Base-by-base conservation (phyloP, 1,140 invertebrate species). In the Limonius californicus region DNA sequence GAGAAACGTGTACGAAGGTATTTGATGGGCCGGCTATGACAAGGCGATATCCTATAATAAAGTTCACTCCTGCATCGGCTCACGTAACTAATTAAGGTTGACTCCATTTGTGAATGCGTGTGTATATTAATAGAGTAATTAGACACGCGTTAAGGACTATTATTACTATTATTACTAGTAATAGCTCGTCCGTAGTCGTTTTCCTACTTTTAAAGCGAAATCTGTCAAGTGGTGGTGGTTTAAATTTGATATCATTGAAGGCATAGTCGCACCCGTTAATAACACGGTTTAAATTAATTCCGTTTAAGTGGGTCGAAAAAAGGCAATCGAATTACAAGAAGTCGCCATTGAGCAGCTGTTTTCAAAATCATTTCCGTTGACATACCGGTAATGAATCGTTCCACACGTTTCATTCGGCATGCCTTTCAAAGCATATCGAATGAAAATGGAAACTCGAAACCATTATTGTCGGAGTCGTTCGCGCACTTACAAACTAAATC, bases 401-500 rank as follows among this genome's bases (percentile, higher is more conserved):
- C 21, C 18, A 19, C 47, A 45, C 43, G 43, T 45, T 19, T 45
- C 21, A 30, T 35, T 27, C 21, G 54, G 27, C 58, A 55, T 61
- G 64, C 57, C 61, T 57, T 58, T 66, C 64, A 62, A 66, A 47
- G 43, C 64, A 30, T 66, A 54, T 63, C 64, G 58, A 63, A 62
- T 63, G 50, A n/a, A 58, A 62, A 57, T 54, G 43, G 55, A 53
- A 63, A 63, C 6, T 55, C 54, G 12, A 27, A 55, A 30, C 19
- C 60, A 54, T 58, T 62, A 66, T 66, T 57, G 55, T 59, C 61
- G 58, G 58, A 63, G 53, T 66, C 45, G 60, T 54, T 62, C 59
- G 62, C 47, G 55, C 42, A 65, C 42, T 58, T 62, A 57, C 62
- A 65, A 65, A 65, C 62, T 65, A 60, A 65, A 65, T 65, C 64